Evolutionary conservation across 2,113 vertebrate genomes (phyloP), one percentile per base, ranked within the genome.

Genomic region (Ictalurus furcatus): DNA sequence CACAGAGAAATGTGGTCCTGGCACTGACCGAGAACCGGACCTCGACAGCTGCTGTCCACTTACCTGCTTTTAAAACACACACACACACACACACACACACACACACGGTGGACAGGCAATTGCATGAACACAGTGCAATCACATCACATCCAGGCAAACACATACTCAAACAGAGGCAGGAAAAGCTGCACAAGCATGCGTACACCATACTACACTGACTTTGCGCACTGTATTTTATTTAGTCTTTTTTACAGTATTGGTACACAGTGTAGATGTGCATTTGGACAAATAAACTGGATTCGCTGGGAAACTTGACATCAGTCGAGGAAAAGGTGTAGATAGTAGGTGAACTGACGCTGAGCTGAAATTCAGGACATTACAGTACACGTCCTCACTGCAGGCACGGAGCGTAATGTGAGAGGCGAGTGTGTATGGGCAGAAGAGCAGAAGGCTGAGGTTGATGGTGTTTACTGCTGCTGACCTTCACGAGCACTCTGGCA

Each of bases 21-120:
- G 90, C 88, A 88, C 83, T 89, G 83, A 76, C n/a, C 17, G 21
- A 87, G 81, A 92, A 91, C 85, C 91, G 91, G 88, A 92, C 90
- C 83, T 90, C 91, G 88, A 79, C 93, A 93, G 88, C 90, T 92
- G 90, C 81, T 65, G 92, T 92, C 71, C 94, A 93, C 94, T 94
- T 95, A 95, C 93, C 92, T 95, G 93, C 90, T 83, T 21, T 40
- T 25, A 61, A 25, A 67, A 73, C 54, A 89, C 87, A 84, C 79
- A 65, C 54, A 63, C 82, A 34, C 56, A 54, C 21, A 63, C 63
- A 44, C 48, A 58, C 69, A 5, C 73, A 63, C 37, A 48, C 44
- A 48, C 44, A 48, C 6, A 48, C 44, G 40, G 40, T 5, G 0
- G 28, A 4, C 44, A 54, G 25, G 13, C 25, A 54, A 79, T 28